phyloP scores from a whole-genome alignment of 92 coral and sea anemone genomes.

The Nematostella vectensis region DNA sequence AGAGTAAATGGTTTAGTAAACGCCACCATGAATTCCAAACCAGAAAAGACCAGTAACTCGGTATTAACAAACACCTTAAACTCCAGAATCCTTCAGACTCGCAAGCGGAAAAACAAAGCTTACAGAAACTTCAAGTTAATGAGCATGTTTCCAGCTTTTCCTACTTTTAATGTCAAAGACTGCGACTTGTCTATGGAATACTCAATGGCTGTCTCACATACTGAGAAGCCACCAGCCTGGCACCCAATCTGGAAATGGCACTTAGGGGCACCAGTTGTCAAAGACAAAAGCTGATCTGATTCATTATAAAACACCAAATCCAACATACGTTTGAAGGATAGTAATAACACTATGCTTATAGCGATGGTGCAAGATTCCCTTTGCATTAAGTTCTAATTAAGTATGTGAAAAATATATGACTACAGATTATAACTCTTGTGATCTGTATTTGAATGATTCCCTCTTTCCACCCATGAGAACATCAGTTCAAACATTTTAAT shows the following conservation, averaged over 20 bases:
- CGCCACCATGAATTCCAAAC: not conserved
- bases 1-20: not conserved
- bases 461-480: too few species aligned
- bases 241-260: slow-evolving; percentile 75
- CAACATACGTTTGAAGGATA: too few species aligned
- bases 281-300: slow-evolving; percentile 8
- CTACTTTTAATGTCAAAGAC: slow-evolving; percentile 35
- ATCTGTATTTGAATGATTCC: too few species aligned
- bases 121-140: slow-evolving; percentile 49
- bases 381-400: too few species aligned
- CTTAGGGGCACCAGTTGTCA: slow-evolving; percentile 53
- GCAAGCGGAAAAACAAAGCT: slow-evolving; percentile 34
- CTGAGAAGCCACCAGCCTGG: slow-evolving; percentile 22
- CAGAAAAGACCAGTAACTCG: not conserved
- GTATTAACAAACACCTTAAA: not conserved
- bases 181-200: slow-evolving; percentile 44
- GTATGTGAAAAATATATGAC: too few species aligned
- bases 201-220: slow-evolving; percentile 33
- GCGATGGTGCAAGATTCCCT: too few species aligned
- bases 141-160: slow-evolving; percentile 46
- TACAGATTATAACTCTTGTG: too few species aligned
- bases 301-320: too few species aligned
- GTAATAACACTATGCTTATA: too few species aligned
- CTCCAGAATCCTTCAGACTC: not conserved
- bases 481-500: too few species aligned